Evolutionary conservation across 1,140 invertebrate genomes (phyloP), one percentile per base, ranked within the genome.

Genomic region (Euglossa dilemma): DNA sequence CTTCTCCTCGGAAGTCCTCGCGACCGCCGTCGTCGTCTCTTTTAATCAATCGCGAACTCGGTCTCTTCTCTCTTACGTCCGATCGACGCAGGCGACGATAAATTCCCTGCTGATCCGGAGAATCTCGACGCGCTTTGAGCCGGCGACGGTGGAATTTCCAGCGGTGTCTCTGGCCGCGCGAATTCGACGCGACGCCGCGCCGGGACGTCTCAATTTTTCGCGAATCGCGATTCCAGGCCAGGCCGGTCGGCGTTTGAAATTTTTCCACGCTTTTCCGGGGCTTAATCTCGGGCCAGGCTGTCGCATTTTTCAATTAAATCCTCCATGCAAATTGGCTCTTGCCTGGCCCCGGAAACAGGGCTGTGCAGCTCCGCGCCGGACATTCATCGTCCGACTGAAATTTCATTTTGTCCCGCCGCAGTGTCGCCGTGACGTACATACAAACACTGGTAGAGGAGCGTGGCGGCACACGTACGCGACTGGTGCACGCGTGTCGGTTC

Each of bases 281-380:
- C 71, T 82, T 88, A 89, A 89, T 89, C 85, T 82, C 83, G 45
- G 43, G 57, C n/a, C 74, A 57, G 36, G 82, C 63, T 73, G 78
- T 67, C 85, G 79, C 84, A 89, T 89, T 89, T 89, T 89, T 89
- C 88, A 89, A 89, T 89, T 87, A 89, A 89, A 89, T 89, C 85
- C 73, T 70, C 80, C 83, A 89, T 89, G 85, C 79, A 90, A 89
- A 90, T 90, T 89, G 85, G 85, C 80, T 76, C 28, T 54, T 76
- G 56, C 61, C 57, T 56, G 75, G 73, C 36, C 56, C 67, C 69
- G 74, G 47, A 63, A 57, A 57, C 52, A 79, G 61, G 43, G 64
- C 47, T 36, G n/a, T 50, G 16, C 18, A 52, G 63, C 56, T 63
- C 71, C 36, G 18, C 36, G 78, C 54, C 56, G 71, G 78, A 67